These are phyloP conservation scores for Lates japonicus DNA, from an alignment of 2,797 vertebrate genomes.

Conservation along the genomic window DNA sequence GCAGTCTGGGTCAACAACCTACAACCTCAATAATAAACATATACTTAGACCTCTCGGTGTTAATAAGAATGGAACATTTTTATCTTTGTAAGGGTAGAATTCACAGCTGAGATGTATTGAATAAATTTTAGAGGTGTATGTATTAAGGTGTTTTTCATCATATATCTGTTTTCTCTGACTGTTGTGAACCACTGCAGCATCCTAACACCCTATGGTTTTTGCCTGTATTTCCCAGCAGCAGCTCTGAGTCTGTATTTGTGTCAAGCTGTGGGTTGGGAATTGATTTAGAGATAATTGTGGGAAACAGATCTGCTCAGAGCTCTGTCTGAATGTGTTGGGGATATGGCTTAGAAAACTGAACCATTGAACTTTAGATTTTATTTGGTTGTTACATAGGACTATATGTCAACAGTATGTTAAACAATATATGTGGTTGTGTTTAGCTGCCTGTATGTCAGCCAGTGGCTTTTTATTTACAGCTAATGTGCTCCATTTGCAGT, in stretches of 20 bases:
- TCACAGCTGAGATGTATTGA: background rate
- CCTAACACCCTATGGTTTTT: background rate
- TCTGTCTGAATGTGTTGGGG: background rate
- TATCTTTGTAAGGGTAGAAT: background rate
- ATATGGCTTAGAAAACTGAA: background rate
- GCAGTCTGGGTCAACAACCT: too few species aligned
- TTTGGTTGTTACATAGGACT: too few species aligned
- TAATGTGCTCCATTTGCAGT: conserved; percentile 44
- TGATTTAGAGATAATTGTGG: background rate
- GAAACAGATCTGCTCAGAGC: background rate
- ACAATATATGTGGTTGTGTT: background rate
- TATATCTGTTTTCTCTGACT: background rate
- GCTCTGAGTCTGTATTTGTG: background rate
- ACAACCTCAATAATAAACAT: too few species aligned
- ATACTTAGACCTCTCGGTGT: too few species aligned
- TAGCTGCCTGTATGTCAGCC: conserved; percentile 21
- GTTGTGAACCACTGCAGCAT: background rate
- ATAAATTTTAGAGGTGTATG: background rate
- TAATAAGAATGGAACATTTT: background rate
- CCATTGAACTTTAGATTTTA: too few species aligned
- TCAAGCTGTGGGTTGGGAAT: background rate
- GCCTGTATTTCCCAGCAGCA: background rate
- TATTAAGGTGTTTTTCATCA: background rate
- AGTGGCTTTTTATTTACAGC: conserved; percentile 29
- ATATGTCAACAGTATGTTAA: conserved; percentile 21